These are phyloP conservation scores for Megathymus violae DNA, from an alignment of 1,140 invertebrate genomes.

Conservation along the genomic window DNA sequence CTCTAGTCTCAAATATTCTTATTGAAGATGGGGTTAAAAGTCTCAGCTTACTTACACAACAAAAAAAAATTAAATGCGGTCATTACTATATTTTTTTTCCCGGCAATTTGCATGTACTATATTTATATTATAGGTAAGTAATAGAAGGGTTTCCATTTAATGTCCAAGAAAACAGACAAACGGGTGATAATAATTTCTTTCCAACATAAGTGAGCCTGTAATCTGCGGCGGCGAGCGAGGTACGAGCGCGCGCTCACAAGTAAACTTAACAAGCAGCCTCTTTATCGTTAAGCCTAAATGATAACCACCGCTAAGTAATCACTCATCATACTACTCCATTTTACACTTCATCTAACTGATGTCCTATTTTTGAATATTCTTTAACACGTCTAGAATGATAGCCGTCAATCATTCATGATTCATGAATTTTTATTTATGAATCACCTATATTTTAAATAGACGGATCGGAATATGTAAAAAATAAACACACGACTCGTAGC, in stretches of 20 bases:
- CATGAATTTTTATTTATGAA: conserved; percentile 3
- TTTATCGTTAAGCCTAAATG: conserved; percentile 74
- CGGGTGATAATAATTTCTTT: too few relatives aligned
- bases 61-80: too few relatives aligned
- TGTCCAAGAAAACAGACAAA: too few relatives aligned
- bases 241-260: conserved; percentile 74
- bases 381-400: conserved; percentile 10
- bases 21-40: too few relatives aligned
- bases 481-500: too few relatives aligned
- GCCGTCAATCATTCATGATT: conserved; percentile 8
- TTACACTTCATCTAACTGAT: conserved; percentile 45
- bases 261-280: conserved; percentile 72
- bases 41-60: too few relatives aligned
- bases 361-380: conserved; percentile 36
- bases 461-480: not conserved
- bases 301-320: conserved; percentile 71
- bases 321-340: conserved; percentile 60
- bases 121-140: too few relatives aligned
- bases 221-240: conserved; percentile 43
- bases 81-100: too few relatives aligned
- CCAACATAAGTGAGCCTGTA: conserved; percentile 55
- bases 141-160: too few relatives aligned
- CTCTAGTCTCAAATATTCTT: too few relatives aligned
- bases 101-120: too few relatives aligned
- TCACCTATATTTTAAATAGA: not conserved